These are phyloP conservation scores for Drosophila sordidapex DNA, from an alignment of 2,888 invertebrate genomes.

Conservation along the genomic window DNA sequence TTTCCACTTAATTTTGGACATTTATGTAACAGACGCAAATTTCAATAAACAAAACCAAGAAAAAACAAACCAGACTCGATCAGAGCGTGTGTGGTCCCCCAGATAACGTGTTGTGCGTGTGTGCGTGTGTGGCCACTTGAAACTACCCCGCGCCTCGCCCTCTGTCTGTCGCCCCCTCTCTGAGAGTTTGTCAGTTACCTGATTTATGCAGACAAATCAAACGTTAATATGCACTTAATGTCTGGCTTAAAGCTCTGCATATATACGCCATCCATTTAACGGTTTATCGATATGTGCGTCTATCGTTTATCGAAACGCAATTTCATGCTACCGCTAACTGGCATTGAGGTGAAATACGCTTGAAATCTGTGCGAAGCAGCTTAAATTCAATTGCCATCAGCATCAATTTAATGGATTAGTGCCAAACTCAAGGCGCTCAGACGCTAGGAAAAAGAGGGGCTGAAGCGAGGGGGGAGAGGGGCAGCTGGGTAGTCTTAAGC, in stretches of 20 bases:
- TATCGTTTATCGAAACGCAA: constrained; percentile 59
- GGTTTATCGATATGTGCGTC: constrained; percentile 15
- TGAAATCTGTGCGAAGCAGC: constrained; percentile 67
- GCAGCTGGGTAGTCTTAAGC: constrained; percentile 17
- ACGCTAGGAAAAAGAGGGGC: background rate
- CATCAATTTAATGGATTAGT: constrained; percentile 82
- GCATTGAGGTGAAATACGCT: constrained; percentile 55
- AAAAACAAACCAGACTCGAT: constrained; percentile 20
- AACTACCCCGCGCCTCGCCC: background rate
- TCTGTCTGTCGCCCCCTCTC: background rate
- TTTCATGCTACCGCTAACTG: constrained; percentile 54
- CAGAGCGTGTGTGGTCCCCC: constrained; percentile 69
- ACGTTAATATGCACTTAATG: constrained; percentile 65
- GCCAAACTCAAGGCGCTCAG: constrained; percentile 36
- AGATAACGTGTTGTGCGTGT: constrained; percentile 36
- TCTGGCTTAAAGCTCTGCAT: constrained; percentile 25
- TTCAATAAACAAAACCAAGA: constrained; percentile 63
- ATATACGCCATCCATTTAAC: background rate
- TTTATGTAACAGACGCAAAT: constrained; percentile 65
- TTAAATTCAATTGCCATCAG: constrained; percentile 79
- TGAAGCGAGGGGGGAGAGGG: background rate
- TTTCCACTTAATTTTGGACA: constrained; percentile 76
- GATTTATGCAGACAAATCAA: constrained; percentile 76
- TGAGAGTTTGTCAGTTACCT: constrained; percentile 9
- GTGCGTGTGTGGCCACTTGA: constrained; percentile 62